phyloP scores from a whole-genome alignment of 2,888 invertebrate genomes.

The Carpatolechia fugitivella region DNA sequence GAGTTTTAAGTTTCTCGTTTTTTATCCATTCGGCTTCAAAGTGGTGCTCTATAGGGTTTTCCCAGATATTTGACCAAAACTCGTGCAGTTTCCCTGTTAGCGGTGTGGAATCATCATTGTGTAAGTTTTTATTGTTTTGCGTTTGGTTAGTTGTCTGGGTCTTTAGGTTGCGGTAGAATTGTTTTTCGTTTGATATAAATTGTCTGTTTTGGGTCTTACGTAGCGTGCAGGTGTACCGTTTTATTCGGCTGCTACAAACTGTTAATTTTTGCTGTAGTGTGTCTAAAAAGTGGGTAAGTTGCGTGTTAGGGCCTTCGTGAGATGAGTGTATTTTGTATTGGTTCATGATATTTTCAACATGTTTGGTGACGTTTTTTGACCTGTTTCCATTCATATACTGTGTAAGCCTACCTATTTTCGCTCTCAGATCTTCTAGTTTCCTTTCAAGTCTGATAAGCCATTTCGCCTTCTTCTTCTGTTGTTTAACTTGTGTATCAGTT shows the following conservation, averaged over 20 bases:
- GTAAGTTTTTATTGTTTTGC: too few species aligned
- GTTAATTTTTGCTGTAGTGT: background rate
- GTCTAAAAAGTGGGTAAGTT: background rate
- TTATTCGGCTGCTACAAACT: background rate
- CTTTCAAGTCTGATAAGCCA: background rate
- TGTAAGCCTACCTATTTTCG: background rate
- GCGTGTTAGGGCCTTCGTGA: background rate
- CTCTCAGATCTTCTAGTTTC: background rate
- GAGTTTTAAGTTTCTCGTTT: too few species aligned
- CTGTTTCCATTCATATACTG: background rate
- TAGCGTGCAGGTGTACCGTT: background rate
- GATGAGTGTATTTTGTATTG: background rate
- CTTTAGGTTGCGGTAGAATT: too few species aligned
- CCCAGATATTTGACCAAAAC: too few species aligned
- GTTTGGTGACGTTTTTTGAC: background rate
- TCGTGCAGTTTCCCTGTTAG: too few species aligned
- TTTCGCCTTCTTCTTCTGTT: background rate
- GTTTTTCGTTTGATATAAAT: background rate
- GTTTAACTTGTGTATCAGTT: background rate
- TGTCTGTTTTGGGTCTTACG: too few species aligned
- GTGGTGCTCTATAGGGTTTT: too few species aligned
- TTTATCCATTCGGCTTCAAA: too few species aligned
- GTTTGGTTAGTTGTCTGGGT: too few species aligned
- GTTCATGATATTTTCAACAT: background rate
- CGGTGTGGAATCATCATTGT: too few species aligned